Conservation (phyloP, 2,797 vertebrate species). For the Malurus leucopterus region DNA sequence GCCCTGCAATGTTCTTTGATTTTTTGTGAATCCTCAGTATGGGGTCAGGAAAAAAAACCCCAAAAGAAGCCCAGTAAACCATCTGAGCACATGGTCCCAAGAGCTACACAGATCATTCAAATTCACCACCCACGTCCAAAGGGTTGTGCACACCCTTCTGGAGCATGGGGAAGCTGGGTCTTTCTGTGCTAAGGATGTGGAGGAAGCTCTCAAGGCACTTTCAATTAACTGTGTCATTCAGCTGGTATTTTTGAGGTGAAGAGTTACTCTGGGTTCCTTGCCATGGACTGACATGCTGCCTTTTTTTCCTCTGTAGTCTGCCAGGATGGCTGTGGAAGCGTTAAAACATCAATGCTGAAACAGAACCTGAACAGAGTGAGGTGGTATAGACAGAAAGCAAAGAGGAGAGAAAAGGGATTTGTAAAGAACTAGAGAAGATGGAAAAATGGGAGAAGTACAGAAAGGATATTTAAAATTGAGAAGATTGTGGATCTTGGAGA, state of each 20-base stretch:
- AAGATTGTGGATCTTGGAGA: background rate
- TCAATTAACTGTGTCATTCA: background rate
- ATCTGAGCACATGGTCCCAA: background rate
- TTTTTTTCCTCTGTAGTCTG: background rate
- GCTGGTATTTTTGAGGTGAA: background rate
- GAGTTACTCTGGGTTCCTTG: background rate
- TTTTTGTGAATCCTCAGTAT: background rate
- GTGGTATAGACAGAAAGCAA: background rate
- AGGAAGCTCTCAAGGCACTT: background rate
- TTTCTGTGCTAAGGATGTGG: background rate
- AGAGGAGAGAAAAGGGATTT: background rate
- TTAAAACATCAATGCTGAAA: background rate
- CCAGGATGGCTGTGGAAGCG: background rate
- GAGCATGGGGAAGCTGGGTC: rapidly evolving
- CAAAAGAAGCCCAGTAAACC: background rate
- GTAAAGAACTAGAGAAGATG: background rate
- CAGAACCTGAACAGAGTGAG: background rate
- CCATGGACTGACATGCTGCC: background rate
- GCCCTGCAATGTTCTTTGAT: background rate
- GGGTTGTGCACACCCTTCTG: rapidly evolving
- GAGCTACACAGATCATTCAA: background rate
- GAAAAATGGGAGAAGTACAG: background rate
- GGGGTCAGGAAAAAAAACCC: background rate
- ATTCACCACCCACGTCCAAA: background rate
- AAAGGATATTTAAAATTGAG: background rate